Evolutionary conservation across 2,113 vertebrate species (phyloP), one percentile per base, ranked within the genome.

Genomic region (Galeopterus variegatus): DNA sequence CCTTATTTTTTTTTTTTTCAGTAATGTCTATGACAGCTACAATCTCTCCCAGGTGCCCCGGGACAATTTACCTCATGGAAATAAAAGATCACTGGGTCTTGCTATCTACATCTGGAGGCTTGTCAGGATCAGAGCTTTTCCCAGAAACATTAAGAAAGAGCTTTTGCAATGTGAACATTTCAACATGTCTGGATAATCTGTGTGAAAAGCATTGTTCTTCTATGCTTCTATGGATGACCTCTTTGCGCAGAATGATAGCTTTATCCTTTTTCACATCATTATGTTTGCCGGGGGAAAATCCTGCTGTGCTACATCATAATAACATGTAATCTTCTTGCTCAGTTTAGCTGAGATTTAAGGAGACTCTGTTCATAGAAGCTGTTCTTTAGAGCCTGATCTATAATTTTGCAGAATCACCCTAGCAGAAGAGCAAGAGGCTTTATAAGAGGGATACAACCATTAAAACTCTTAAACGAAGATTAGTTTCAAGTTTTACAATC

Each of bases 401-500:
- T 98, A 98, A 98, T 99, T 98, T 99, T 98, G 93, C 92, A 98
- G 98, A 98, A 98, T 98, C 98, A 98, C 97, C 98, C 97, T 97
- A 97, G 98, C 98, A 98, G 98, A 98, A 99, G 97, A 98, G 98
- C 98, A 99, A 98, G 97, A 98, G 97, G 98, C 97, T 99, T 99
- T 98, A 94, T 85, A 97, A 98, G 96, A 97, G 93, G 96, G 97
- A 98, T 98, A 98, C 97, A 98, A 97, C 92, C 97, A 98, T 98
- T 99, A 99, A 99, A 99, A 99, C 98, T 98, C 98, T 99, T 99
- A 99, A 98, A 98, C 87, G 97, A 98, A 98, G 98, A 99, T 99
- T 98, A 99, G 97, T 97, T 98, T 98, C 97, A 98, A 98, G 98
- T 99, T 99, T 99, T 97, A 98, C 97, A 99, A 98, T 99, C 98